phyloP scores from a whole-genome alignment of 2,113 vertebrate species.

The Varanus komodoensis region DNA sequence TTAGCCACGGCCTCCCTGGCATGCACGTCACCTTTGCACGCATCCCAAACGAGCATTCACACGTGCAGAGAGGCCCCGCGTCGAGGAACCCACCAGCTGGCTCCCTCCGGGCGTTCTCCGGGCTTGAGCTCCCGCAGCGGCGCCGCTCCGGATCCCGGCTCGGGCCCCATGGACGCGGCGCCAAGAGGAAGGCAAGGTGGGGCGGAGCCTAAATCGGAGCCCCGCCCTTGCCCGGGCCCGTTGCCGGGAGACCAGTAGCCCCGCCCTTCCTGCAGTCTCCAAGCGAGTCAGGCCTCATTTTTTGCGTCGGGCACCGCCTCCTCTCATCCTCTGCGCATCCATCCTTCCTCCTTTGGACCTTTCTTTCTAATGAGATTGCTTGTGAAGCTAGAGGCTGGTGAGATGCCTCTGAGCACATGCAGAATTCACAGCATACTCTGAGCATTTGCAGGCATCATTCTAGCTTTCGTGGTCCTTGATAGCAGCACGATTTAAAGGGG shows the following conservation, averaged over 20 bases:
- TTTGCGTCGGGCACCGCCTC: too few relatives aligned
- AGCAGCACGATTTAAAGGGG: too few relatives aligned
- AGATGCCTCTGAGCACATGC: neutral
- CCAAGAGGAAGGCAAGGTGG: neutral
- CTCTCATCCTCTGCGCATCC: too few relatives aligned
- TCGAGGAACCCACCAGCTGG: neutral
- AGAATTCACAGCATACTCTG: neutral
- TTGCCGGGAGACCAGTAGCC: neutral
- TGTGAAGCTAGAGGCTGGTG: neutral
- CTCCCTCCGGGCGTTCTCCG: neutral
- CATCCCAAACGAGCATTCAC: neutral
- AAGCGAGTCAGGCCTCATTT: too few relatives aligned
- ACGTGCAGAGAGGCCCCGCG: neutral
- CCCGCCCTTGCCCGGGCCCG: neutral
- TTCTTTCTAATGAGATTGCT: too few relatives aligned
- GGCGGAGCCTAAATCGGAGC: neutral
- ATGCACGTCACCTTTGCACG: too few relatives aligned
- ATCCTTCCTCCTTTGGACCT: too few relatives aligned
- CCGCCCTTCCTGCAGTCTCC: too few relatives aligned
- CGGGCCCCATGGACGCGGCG: neutral
- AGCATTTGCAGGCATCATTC: neutral
- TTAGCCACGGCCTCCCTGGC: neutral
- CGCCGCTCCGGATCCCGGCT: neutral
- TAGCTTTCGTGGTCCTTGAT: too few relatives aligned
- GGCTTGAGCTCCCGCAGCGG: slow-evolving; percentile 43